Evolutionary conservation across 2,888 invertebrate species (phyloP).

Genomic region (Drosophila lacicola): DNA sequence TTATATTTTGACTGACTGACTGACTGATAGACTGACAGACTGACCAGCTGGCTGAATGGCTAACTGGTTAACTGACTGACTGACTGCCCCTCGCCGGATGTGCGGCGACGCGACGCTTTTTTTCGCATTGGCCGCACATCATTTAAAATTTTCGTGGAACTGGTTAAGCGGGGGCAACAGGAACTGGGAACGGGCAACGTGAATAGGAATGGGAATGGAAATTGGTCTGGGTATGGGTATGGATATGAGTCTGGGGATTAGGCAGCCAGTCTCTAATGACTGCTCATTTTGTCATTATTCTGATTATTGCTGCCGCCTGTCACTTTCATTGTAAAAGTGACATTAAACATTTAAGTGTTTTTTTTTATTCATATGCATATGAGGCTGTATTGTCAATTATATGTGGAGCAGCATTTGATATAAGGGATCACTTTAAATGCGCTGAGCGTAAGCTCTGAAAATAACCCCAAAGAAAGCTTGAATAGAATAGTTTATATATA

Average conservation of each 20-base stretch:
- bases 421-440: conserved; percentile 12
- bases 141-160: conserved; percentile 61
- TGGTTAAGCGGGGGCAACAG: conserved; percentile 29
- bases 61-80: conserved; percentile 38
- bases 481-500: too few species aligned
- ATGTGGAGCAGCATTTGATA: conserved; percentile 55
- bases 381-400: conserved; percentile 31
- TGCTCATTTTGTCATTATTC: conserved; percentile 73
- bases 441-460: neutral
- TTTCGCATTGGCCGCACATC: conserved; percentile 67
- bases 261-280: conserved; percentile 58
- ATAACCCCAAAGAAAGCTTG: neutral
- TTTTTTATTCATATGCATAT: conserved; percentile 52
- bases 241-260: conserved; percentile 2
- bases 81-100: conserved; percentile 51
- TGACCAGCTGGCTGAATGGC: conserved; percentile 15
- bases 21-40: conserved; percentile 42
- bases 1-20: conserved; percentile 28
- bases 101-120: conserved; percentile 31
- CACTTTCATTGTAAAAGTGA: conserved; percentile 49
- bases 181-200: conserved; percentile 23
- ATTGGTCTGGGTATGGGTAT: neutral
- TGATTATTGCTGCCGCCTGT: conserved; percentile 51
- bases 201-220: conserved; percentile 3
- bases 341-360: conserved; percentile 61